phyloP scores from a whole-genome alignment of 1,140 invertebrate species.

The Caenorhabditis tropicalis region DNA sequence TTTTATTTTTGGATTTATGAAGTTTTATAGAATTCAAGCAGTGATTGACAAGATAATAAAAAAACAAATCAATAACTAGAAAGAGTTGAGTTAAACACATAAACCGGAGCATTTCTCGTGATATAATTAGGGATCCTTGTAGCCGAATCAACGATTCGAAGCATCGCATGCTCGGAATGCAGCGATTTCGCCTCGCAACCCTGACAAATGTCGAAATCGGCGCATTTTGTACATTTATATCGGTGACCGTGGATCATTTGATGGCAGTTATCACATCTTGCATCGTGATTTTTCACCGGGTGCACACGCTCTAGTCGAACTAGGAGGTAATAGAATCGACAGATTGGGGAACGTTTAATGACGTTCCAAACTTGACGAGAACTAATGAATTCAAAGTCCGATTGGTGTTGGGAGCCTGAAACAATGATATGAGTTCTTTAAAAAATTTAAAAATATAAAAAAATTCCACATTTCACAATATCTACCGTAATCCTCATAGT shows the following conservation, averaged over 20 bases:
- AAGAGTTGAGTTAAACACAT: too few relatives aligned
- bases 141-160: not conserved
- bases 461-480: too few relatives aligned
- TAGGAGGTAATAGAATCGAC: not conserved
- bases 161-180: not conserved
- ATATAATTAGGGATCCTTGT: not conserved
- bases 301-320: not conserved
- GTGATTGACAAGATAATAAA: too few relatives aligned
- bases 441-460: not conserved
- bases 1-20: too few relatives aligned
- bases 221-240: not conserved
- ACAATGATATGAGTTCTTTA: not conserved
- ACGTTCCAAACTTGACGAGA: not conserved
- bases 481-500: too few relatives aligned
- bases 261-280: not conserved
- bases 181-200: not conserved
- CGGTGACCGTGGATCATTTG: not conserved
- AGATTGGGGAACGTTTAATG: not conserved
- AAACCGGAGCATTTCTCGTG: not conserved
- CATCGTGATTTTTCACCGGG: not conserved
- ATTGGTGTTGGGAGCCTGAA: not conserved
- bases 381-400: not conserved
- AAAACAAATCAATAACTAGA: too few relatives aligned
- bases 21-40: too few relatives aligned
- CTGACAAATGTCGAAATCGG: not conserved